Evolutionary conservation across 2,888 invertebrate genomes (phyloP).

Genomic region (Drosophila paracracens): DNA sequence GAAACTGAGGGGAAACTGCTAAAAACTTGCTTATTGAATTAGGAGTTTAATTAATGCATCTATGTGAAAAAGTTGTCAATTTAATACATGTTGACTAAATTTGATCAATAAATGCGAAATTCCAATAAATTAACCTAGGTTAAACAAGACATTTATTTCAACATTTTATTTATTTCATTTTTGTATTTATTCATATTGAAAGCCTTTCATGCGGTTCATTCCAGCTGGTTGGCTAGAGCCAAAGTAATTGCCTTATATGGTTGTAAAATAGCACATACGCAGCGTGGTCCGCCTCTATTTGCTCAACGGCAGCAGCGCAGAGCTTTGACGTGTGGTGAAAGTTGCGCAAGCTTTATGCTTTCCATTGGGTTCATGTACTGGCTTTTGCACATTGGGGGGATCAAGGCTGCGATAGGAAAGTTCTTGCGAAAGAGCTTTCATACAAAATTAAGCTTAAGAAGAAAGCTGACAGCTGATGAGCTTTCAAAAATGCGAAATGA

Average conservation of each 20-base stretch:
- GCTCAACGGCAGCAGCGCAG: background rate
- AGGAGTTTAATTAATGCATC: background rate
- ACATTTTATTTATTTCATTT: background rate
- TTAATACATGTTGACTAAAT: background rate
- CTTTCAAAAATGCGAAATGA: background rate
- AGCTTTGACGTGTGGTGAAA: constrained; percentile 34
- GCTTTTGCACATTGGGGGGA: background rate
- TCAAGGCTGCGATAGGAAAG: background rate
- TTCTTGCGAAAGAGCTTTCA: background rate
- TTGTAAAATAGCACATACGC: constrained; percentile 38
- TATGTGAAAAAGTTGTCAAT: no score
- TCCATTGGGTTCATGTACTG: background rate
- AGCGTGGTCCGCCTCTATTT: constrained; percentile 2
- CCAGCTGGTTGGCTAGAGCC: background rate
- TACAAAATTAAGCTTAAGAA: background rate
- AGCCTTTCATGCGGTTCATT: background rate
- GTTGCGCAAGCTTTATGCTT: constrained; percentile 14
- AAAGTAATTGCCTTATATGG: constrained; percentile 22
- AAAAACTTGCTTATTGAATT: background rate
- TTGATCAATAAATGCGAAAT: background rate
- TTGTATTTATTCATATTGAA: background rate
- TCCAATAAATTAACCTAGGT: background rate
- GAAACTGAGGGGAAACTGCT: background rate
- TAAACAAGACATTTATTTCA: constrained; percentile 10
- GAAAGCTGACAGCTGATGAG: background rate